Base-by-base conservation (phyloP, 2,797 vertebrate species). In the Paguma larvata region DNA sequence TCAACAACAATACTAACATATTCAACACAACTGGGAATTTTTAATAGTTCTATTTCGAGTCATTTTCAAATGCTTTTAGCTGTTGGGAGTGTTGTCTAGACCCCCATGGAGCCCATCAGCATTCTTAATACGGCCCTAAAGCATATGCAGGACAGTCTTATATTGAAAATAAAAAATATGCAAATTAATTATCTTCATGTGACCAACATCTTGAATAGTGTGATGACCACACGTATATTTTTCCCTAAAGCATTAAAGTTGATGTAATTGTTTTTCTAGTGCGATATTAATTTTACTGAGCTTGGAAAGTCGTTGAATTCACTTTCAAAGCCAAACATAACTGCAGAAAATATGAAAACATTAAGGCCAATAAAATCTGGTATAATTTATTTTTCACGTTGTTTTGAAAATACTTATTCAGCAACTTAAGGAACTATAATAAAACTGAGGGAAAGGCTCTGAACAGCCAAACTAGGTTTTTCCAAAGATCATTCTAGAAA, bases 341-440 rank as follows among this genome's bases (percentile, higher is more conserved):
- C 53, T 87, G 16, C 2, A 87, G 30, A 85, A 96, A 92, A 86
- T 79, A 86, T 95, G 32, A 80, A 95, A 90, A 62, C 56, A 56
- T 34, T 88, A 82, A 95, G 19, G 19, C 19, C 12, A 9, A 82
- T 77, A 44, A 62, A 72, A 82, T 89, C 46, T 91, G 18, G 14
- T 68, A 32, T 48, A 78, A 89, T 16, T 15, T 63, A 41, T 62
- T 95, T 91, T 67, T 56, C n/a, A 63, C 2, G 8, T 89, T 89
- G 32, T 88, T 95, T 96, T 27, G 63, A 80, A 97, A 80, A 46
- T 56, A 94, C 32, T 77, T 65, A 63, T 48, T 90, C 18, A 63
- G 23, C 8, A 94, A 56, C 27, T 80, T 68, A 89, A 75, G 34
- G n/a, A 73, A 72, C 19, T 48, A 38, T 19, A 75, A 53, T 70